A percentile compares a stretch with the other conserved stretches of the same genome.
Evolutionary conservation across 2,113 vertebrate species (phyloP).

Genomic region (Sminthopsis crassicaudata): DNA sequence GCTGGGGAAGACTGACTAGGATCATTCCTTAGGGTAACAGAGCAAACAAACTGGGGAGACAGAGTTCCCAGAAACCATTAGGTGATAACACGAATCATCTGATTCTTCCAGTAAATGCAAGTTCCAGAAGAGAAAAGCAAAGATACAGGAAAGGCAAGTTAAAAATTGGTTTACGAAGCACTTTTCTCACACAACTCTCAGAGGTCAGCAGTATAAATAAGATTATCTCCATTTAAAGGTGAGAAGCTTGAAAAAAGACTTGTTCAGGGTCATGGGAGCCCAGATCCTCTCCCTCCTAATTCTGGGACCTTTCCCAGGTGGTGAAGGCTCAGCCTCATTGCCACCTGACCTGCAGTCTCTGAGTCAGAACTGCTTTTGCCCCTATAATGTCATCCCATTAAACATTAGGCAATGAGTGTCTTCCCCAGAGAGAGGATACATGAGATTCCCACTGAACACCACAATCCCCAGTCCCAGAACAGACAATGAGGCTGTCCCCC

Average conservation of each 20-base stretch:
- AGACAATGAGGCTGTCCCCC: background rate
- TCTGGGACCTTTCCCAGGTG: background rate
- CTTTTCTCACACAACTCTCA: background rate
- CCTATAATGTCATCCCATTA: background rate
- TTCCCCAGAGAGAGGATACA: background rate
- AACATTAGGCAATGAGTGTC: background rate
- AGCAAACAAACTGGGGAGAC: conserved; percentile 34
- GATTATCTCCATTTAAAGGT: background rate
- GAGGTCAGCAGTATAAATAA: background rate
- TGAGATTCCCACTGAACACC: background rate
- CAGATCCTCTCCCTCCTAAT: background rate
- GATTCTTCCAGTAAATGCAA: accelerated
- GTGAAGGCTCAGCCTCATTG: background rate
- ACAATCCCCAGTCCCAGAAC: background rate
- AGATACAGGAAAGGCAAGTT: accelerated
- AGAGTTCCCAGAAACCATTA: background rate
- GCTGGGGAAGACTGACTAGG: background rate
- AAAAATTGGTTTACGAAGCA: background rate
- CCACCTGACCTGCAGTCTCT: background rate
- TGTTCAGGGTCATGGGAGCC: background rate
- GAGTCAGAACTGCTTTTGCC: background rate
- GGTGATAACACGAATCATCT: accelerated
- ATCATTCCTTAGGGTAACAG: conserved; percentile 51
- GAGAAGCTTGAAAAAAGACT: background rate
- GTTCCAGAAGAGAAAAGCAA: accelerated